Base-by-base conservation (phyloP, 1,140 invertebrate species). In the Drosophila kepulauana region DNA sequence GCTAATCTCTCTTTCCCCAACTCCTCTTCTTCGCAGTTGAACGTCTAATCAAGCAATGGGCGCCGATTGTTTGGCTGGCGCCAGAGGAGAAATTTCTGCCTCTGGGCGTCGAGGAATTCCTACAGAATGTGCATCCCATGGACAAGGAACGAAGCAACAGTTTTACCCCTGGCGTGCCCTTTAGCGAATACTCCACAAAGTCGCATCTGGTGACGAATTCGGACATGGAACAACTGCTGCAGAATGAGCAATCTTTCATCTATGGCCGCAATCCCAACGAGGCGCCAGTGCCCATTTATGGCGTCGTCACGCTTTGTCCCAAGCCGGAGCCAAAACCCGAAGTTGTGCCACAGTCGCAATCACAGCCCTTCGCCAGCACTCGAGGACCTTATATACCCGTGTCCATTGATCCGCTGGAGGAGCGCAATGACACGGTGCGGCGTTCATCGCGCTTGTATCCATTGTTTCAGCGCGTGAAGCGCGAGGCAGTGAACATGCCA, bases 1-100 rank as follows among this genome's bases (percentile, higher is more conserved):
- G 51, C 35, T 63, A 64, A 72, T 82, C 48, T 65, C 25, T 43
- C 45, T 48, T 67, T 48, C 35, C 64, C 46, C 41, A 43, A 8
- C 45, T 67, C 35, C 67, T 69, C 46, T 62, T 56, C 56, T 70
- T 59, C 46, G 1, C 15, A 94, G 94, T 94, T 58, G 93, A 93
- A 76, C 88, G 79, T 48, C 69, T 94, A 13, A 93, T 94, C 57
- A 92, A 84, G 62, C 92, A 93, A 84, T 95, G 95, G 95, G 94
- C 95, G 1, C 95, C 95, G 4, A 87, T 95, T n/a, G 93, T 95
- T 25, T 95, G 94, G 94, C 91, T 95, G 33, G 94, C 94, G 52
- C 95, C 95, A 5, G 94, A 94, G 54, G 95, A 95, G 91, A 93
- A 93, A 91, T 95, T 94, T 69, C 92, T 95, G 80, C 95, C 95